phyloP scores from a whole-genome alignment of 2,113 vertebrate species.

The Lophura nycthemera region DNA sequence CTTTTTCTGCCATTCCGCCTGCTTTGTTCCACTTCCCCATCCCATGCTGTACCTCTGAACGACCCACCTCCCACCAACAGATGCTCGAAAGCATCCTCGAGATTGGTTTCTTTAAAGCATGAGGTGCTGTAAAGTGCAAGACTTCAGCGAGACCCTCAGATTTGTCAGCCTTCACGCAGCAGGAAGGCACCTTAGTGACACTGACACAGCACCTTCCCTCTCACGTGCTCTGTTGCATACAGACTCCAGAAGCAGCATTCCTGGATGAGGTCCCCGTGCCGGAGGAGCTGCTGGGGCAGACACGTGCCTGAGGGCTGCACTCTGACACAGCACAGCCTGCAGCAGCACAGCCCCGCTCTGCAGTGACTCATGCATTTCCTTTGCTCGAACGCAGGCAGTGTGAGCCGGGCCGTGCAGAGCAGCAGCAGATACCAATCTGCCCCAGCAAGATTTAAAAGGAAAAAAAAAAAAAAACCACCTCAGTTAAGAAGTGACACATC shows the following conservation, averaged over 20 bases:
- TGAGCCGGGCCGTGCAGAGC: not conserved
- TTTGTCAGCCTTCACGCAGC: rapidly evolving
- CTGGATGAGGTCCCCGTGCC: conserved; percentile 3
- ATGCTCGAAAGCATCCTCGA: rapidly evolving
- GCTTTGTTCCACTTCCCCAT: not conserved
- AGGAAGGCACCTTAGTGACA: rapidly evolving
- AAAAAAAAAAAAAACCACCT: not conserved
- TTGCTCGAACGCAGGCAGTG: conserved; percentile 12
- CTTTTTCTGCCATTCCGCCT: not conserved
- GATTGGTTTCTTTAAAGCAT: rapidly evolving
- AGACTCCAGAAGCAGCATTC: conserved; percentile 2
- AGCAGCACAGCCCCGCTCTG: conserved; percentile 21
- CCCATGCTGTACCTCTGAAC: rapidly evolving
- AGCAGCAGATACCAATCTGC: conserved; percentile 38
- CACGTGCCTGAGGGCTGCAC: conserved; percentile 31
- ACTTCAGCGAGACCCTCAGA: not conserved
- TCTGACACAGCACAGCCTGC: too few relatives aligned
- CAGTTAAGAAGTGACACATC: not conserved
- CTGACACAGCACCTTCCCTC: rapidly evolving
- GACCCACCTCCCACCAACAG: rapidly evolving
- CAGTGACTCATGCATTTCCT: conserved; percentile 78
- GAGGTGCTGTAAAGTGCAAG: not conserved
- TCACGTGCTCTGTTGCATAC: rapidly evolving
- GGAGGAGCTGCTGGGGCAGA: conserved; percentile 56
- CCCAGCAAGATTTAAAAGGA: not conserved